phyloP scores from a whole-genome alignment of 2,888 invertebrate genomes.

The Neoscelio sp. region DNA sequence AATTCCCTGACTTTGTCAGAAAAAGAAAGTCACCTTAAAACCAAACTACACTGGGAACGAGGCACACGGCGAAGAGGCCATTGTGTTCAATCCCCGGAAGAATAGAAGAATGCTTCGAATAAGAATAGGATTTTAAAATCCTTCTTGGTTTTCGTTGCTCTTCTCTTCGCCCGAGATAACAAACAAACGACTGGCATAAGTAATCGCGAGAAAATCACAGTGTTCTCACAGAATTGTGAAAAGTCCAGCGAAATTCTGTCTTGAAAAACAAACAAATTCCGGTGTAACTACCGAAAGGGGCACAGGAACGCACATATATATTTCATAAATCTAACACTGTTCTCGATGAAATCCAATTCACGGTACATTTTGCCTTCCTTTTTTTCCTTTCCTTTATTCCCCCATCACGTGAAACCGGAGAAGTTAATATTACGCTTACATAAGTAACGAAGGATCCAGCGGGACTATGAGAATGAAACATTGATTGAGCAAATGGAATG shows the following conservation, averaged over 20 bases:
- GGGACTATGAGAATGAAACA: conserved; percentile 11
- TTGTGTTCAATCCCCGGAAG: conserved; percentile 70
- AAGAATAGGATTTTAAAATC: conserved; percentile 70
- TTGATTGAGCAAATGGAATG: conserved; percentile 25
- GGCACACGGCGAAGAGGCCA: conserved; percentile 62
- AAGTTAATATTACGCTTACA: conserved; percentile 27
- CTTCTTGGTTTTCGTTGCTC: conserved; percentile 26
- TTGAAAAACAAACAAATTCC: conserved; percentile 45
- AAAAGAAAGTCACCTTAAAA: too few relatives aligned
- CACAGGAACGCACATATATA: conserved; percentile 35
- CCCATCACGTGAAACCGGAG: conserved; percentile 19
- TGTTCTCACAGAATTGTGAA: conserved; percentile 38
- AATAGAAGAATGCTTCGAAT: conserved; percentile 67
- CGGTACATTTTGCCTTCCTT: conserved; percentile 6
- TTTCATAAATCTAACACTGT: conserved; percentile 29
- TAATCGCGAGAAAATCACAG: conserved; percentile 46
- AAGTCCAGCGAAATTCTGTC: conserved; percentile 25
- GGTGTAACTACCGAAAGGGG: conserved; percentile 38
- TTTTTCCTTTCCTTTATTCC: neutral
- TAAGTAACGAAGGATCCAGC: conserved; percentile 9
- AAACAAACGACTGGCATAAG: conserved; percentile 55
- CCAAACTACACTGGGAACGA: conserved; percentile 70
- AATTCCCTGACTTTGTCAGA: too few relatives aligned
- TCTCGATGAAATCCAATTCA: conserved; percentile 36
- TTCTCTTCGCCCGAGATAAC: conserved; percentile 25